Evolutionary conservation across 1,140 invertebrate species (phyloP).

Genomic region (Lepidostoma basale): DNA sequence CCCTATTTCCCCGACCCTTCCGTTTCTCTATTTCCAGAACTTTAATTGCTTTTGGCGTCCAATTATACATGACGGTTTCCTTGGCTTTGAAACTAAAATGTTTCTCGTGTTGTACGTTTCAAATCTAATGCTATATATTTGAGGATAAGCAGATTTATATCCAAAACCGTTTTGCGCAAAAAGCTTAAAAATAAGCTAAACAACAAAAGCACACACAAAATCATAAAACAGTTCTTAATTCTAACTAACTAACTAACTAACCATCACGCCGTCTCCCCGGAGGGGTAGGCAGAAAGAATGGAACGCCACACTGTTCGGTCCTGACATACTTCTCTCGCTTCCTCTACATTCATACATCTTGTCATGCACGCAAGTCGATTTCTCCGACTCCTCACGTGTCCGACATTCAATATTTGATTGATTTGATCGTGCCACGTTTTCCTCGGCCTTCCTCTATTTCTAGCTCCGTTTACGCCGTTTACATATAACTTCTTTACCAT

Average conservation of each 20-base stretch:
- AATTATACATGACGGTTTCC: slow-evolving; percentile 23
- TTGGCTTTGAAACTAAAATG: slow-evolving; percentile 8
- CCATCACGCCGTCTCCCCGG: too few species aligned
- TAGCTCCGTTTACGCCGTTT: too few species aligned
- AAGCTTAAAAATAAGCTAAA: neutral
- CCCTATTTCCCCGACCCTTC: neutral
- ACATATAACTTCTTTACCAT: too few species aligned
- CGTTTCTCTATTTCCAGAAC: slow-evolving; percentile 1
- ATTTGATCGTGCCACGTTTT: too few species aligned
- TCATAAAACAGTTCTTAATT: neutral
- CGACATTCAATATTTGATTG: too few species aligned
- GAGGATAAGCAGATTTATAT: neutral
- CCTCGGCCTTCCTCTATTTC: too few species aligned
- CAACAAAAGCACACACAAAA: neutral
- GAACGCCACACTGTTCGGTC: too few species aligned
- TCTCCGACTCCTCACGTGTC: too few species aligned
- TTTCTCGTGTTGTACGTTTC: neutral
- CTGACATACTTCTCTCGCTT: too few species aligned
- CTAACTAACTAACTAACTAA: too few species aligned
- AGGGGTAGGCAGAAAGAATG: neutral
- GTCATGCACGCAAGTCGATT: too few species aligned
- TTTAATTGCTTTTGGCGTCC: slow-evolving; percentile 17
- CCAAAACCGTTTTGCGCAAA: neutral
- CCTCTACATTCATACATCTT: too few species aligned
- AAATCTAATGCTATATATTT: neutral